A percentile compares a stretch with the other conserved stretches of the same genome.
phyloP scores from a whole-genome alignment of 1,140 invertebrate species.

The Bombus picipes region DNA sequence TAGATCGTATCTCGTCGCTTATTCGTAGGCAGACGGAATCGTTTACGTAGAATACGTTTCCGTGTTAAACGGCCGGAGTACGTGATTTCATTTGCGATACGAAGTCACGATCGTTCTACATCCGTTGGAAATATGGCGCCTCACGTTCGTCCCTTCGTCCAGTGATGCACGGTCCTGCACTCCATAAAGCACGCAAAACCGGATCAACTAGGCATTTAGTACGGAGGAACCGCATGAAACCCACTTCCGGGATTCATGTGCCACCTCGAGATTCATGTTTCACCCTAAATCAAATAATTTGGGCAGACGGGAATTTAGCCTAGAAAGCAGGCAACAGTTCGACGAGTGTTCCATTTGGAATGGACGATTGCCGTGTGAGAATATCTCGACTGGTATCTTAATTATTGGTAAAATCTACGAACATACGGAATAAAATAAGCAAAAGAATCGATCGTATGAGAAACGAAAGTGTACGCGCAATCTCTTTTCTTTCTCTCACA shows the following conservation, averaged over 20 bases:
- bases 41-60: slow-evolving; percentile 67
- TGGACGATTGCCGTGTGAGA: too few relatives aligned
- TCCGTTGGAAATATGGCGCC: slow-evolving; percentile 71
- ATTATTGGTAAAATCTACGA: too few relatives aligned
- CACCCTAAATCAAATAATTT: neutral
- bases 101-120: slow-evolving; percentile 77
- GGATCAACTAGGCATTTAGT: slow-evolving; percentile 60
- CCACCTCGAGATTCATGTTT: slow-evolving; percentile 47
- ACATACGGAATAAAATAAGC: too few relatives aligned
- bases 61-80: slow-evolving; percentile 74
- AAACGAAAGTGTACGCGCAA: neutral
- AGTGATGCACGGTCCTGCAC: slow-evolving; percentile 42
- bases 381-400: too few relatives aligned
- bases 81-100: slow-evolving; percentile 82
- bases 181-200: slow-evolving; percentile 62
- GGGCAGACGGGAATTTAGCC: too few relatives aligned
- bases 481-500: neutral
- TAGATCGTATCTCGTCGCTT: neutral
- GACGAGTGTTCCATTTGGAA: too few relatives aligned
- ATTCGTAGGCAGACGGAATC: slow-evolving; percentile 48
- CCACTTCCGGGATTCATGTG: slow-evolving; percentile 56
- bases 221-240: slow-evolving; percentile 43
- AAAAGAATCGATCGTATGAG: too few relatives aligned
- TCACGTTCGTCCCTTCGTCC: slow-evolving; percentile 55
- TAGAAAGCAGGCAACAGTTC: too few relatives aligned